Conservation (phyloP, 2,797 vertebrate species). For the Echiichthys vipera region DNA sequence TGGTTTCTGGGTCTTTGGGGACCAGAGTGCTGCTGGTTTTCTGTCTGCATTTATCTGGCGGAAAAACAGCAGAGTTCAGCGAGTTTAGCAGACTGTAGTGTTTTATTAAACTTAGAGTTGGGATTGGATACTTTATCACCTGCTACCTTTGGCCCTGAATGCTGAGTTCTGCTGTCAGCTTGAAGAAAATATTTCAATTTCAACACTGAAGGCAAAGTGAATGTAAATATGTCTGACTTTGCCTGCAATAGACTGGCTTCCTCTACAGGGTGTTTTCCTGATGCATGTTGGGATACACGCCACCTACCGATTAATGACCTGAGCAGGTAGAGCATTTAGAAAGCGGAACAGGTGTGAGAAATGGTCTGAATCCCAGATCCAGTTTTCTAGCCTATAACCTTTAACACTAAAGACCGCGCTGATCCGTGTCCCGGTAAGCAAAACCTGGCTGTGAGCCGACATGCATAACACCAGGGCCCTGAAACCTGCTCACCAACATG, state of each 20-base stretch:
- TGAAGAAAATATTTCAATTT: background rate
- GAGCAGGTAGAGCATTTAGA: background rate
- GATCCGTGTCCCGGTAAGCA: background rate
- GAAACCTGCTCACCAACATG: background rate
- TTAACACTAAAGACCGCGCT: background rate
- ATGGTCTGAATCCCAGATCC: background rate
- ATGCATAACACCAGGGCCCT: background rate
- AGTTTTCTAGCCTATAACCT: background rate
- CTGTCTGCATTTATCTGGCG: constrained; percentile 5
- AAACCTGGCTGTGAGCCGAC: background rate
- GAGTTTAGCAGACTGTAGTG: background rate
- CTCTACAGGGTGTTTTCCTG: background rate
- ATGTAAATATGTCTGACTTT: background rate
- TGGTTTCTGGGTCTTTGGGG: constrained; percentile 37
- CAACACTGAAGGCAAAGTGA: background rate
- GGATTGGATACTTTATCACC: background rate
- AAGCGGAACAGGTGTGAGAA: background rate
- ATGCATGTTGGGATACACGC: background rate
- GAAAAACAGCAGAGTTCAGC: constrained; percentile 4
- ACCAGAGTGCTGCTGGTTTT: constrained; percentile 24
- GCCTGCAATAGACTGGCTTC: background rate
- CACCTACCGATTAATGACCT: background rate
- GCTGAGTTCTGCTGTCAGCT: background rate
- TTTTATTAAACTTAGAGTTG: constrained; percentile 3
- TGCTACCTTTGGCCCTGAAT: background rate